Base-by-base conservation (phyloP, 2,888 invertebrate genomes). In the Tiliacea citrago region DNA sequence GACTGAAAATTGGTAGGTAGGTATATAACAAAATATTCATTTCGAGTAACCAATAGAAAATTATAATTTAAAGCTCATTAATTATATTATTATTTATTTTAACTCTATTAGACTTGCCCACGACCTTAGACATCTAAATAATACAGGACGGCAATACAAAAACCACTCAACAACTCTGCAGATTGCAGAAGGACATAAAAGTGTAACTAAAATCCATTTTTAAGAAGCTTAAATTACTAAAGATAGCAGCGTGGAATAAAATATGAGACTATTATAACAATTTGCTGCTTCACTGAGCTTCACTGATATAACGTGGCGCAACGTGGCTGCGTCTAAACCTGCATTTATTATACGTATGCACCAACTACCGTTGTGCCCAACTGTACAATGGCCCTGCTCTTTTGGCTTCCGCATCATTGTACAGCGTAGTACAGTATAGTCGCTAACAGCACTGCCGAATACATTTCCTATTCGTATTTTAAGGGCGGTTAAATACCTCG, bases 101-200 rank as follows among this genome's bases (percentile, higher is more conserved):
- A 53, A 55, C n/a, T 78, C 9, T 83, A 39, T 45, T 39, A 55
- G 13, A 18, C 18, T 60, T 39, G 0, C 42, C 39, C 39, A 39
- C 39, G 5, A 39, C 2, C 49, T 65, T 65, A 71, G 4, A 35
- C 21, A 63, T 39, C 12, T 68, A 73, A 66, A 68, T 84, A 82
- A 82, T 82, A 82, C 82, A 71, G 73, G 77, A 84, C 82, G 82
- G 85, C 62, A 84, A 73, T 57, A 61, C 29, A 80, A 9, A 45
- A 42, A 61, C 6, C 24, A 57, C 16, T 55, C 0, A 72, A 35
- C 66, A 74, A 75, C 66, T 75, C 66, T 51, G 61, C 70, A 68
- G 55, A 61, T 60, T 10, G 18, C 16, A 61, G 47, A 70, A 51
- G 2, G 1, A 65, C 39, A 29, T 21, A 47, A 58, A 68, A 55